These are phyloP conservation scores for Mormyrops boulengeri DNA, from an alignment of 2,797 vertebrate genomes.

Conservation along the genomic window DNA sequence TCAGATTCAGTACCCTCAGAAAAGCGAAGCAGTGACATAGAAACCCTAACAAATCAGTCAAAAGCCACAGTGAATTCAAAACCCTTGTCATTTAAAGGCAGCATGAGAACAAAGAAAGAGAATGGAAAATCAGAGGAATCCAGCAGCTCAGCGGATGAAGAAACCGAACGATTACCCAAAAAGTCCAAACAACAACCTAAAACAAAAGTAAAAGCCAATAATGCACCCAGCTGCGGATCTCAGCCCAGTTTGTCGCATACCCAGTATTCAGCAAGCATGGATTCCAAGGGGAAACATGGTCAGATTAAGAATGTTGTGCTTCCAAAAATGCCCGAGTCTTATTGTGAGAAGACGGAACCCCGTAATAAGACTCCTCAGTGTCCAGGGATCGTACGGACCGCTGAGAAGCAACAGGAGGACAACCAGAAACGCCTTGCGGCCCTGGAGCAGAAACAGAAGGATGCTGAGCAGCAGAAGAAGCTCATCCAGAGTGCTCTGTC, in stretches of 20 bases:
- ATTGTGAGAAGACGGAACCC: not conserved
- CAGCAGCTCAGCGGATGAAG: constrained; percentile 22
- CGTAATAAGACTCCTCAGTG: not conserved
- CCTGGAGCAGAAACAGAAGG: constrained; percentile 69
- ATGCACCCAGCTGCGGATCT: not conserved
- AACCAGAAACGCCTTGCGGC: constrained; percentile 84
- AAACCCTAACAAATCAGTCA: not conserved
- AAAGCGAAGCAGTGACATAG: constrained; percentile 7
- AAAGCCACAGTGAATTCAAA: not conserved
- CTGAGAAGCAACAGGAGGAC: constrained; percentile 63
- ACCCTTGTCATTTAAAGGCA: not conserved
- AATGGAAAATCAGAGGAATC: not conserved
- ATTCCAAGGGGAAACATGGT: constrained; percentile 15
- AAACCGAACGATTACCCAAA: not conserved
- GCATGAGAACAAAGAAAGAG: not conserved
- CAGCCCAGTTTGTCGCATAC: not conserved
- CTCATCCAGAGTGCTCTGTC: constrained; percentile 80
- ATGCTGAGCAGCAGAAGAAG: constrained; percentile 71
- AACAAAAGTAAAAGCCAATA: not conserved
- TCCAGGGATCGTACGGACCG: not conserved
- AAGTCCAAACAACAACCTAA: not conserved
- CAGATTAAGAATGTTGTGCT: not conserved
- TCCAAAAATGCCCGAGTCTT: not conserved
- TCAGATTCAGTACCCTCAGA: constrained; percentile 9
- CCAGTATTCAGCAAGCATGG: not conserved